phyloP scores from a whole-genome alignment of 2,113 vertebrate species.

The Chamaea fasciata region DNA sequence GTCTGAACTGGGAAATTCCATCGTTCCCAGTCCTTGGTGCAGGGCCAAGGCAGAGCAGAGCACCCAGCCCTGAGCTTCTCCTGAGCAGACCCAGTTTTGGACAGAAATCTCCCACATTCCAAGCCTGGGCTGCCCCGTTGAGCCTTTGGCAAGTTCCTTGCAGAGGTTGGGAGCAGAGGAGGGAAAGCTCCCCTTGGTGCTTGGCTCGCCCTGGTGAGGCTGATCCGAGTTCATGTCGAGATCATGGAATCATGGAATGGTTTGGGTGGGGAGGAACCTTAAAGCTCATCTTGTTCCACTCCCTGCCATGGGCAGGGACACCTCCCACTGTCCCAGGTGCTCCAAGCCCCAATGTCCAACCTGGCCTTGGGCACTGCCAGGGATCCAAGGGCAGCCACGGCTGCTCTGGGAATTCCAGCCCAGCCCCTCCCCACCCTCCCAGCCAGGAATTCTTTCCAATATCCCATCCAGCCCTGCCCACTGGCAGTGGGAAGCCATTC shows the following conservation, averaged over 20 bases:
- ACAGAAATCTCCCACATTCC: too few species aligned
- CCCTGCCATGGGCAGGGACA: not conserved
- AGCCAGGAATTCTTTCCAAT: fast-evolving
- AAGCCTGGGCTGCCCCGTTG: fast-evolving
- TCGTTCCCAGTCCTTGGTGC: fast-evolving
- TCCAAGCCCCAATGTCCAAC: not conserved
- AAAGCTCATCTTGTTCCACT: not conserved
- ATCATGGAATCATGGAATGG: not conserved
- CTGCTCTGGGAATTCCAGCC: too few species aligned
- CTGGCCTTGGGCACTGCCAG: not conserved
- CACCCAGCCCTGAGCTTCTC: not conserved
- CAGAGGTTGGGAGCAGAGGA: not conserved
- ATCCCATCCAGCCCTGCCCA: fast-evolving
- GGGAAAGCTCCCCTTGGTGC: not conserved
- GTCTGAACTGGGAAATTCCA: not conserved
- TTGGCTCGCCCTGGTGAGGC: not conserved
- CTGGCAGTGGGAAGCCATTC: not conserved
- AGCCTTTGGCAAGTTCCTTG: not conserved
- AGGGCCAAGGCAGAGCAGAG: not conserved
- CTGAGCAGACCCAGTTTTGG: not conserved
- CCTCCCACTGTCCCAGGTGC: fast-evolving
- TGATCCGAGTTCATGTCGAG: fast-evolving
- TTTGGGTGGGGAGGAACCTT: not conserved
- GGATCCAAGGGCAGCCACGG: not conserved
- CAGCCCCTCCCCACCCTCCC: not conserved